Evolutionary conservation across 2,113 vertebrate genomes (phyloP).

Genomic region (Hoplias malabaricus): DNA sequence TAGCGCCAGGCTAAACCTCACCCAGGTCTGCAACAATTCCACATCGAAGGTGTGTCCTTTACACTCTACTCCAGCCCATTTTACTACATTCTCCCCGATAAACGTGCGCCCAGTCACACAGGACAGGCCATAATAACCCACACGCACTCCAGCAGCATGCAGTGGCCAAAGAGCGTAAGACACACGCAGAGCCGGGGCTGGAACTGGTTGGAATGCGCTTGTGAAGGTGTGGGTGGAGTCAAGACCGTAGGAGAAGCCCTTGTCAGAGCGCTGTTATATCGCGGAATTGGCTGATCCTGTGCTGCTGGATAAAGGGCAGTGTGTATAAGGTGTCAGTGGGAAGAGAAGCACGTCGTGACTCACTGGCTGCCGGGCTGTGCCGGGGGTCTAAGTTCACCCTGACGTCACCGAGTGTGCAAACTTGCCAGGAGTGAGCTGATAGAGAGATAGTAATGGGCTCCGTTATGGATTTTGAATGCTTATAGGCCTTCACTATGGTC

Average conservation of each 20-base stretch:
- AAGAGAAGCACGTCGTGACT: not conserved
- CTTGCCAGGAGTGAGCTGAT: not conserved
- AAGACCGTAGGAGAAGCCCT: not conserved
- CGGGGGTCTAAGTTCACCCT: slow-evolving; percentile 8
- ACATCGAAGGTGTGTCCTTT: not conserved
- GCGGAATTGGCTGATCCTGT: not conserved
- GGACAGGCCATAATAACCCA: not conserved
- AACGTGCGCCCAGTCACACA: not conserved
- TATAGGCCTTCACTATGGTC: too few species aligned
- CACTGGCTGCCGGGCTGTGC: not conserved
- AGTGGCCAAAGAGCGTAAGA: not conserved
- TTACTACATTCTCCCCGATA: not conserved
- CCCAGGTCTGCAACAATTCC: not conserved
- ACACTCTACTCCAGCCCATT: not conserved
- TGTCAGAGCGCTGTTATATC: not conserved
- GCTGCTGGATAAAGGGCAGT: not conserved
- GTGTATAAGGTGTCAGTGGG: not conserved
- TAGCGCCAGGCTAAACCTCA: not conserved
- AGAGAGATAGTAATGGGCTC: not conserved
- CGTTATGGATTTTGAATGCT: not conserved
- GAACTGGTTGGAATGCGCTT: not conserved
- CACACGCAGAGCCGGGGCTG: not conserved
- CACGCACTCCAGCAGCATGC: too few species aligned
- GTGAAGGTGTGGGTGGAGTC: not conserved
- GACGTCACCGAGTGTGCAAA: not conserved